Base-by-base conservation (phyloP, 2,888 invertebrate genomes). In the Carcina quercana region DNA sequence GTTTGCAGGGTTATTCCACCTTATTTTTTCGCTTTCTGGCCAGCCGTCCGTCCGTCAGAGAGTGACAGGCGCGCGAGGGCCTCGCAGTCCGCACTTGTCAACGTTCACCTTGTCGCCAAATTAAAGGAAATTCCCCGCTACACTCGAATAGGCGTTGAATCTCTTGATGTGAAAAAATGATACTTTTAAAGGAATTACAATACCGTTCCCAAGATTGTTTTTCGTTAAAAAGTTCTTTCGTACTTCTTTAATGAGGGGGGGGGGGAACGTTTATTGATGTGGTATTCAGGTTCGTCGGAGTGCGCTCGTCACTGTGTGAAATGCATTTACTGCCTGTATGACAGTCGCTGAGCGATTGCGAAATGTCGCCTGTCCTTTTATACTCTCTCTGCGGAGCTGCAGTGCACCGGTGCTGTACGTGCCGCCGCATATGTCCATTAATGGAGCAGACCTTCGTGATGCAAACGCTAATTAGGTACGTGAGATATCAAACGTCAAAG, bases 101-200 rank as follows among this genome's bases (percentile, higher is more conserved):
- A 57, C 57, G 59, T 61, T 57, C 55, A 55, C 51, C 48, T 43
- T 44, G 35, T 57, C 61, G 64, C 69, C 70, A 72, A 76, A 73
- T 72, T 70, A 73, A 69, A 67, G 55, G 46, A 61, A 66, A 66
- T 65, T 51, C 59, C 40, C 54, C 44, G 41, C 44, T 53, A 53
- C 59, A 53, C 53, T 59, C 53, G 64, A 64, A 64, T 63, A 69
- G 63, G 58, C 51, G 43, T 59, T 57, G 57, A 50, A 60, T 50
- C 53, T 55, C 54, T 53, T 57, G 50, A 42, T 37, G 49, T 45
- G n/a, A n/a, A n/a, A n/a, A 45, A 57, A 52, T 50, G 40, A 36
- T 49, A 50, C 59, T 59, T 53, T 60, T 60, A 53, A 54, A 52
- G 53, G 58, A 63, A 49, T 48, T 61, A 56, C 58, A 54, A 53